Base-by-base conservation (phyloP, 1,140 invertebrate species). In the Zaprionus taronus region DNA sequence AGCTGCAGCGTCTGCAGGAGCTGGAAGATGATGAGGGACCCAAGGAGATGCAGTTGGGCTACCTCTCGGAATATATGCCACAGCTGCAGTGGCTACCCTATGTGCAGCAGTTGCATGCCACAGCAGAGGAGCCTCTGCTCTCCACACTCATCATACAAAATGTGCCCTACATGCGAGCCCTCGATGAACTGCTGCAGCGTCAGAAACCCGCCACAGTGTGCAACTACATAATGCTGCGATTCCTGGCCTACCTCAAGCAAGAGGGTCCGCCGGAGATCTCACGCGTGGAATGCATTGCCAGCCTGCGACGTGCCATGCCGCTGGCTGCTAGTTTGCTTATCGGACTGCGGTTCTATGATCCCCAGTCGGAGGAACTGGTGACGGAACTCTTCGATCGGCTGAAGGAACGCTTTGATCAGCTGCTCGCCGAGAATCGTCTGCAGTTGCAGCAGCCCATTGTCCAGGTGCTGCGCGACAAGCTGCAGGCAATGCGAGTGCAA, bases 141-240 rank as follows among this genome's bases (percentile, higher is more conserved):
- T 80, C 89, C 14, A 91, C 91, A 11, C 63, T 92, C 4, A 81
- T 92, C 36, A 89, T 92, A 36, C 83, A 92, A 49, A 90, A 92
- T 57, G 55, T 92, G 44, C 83, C 85, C 4, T 91, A 92, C 20
- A 80, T 92, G 65, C 62, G 83, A 0, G 81, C 83, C 5, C 26
- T 92, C 12, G 65, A 77, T 6, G 58, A 85, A 4, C 57, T 92
- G 24, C 64, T 92, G 14, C 65, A 79, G 12, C 67, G 53, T 9
- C 77, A 83, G 3, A 36, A 55, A 2, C 77, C 71, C 5, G 85
- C 82, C 3, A 91, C 83, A 0, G 31, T 91, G 0, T 91, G 91
- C 70, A 92, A 86, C 62, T 92, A 91, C 26, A 91, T 92, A n/a
- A 91, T 92, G 91, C 20, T 92, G 4, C 72, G 74, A 28, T 78